Evolutionary conservation across 2,888 invertebrate species (phyloP).

Genomic region (Rhyacophila evoluta): DNA sequence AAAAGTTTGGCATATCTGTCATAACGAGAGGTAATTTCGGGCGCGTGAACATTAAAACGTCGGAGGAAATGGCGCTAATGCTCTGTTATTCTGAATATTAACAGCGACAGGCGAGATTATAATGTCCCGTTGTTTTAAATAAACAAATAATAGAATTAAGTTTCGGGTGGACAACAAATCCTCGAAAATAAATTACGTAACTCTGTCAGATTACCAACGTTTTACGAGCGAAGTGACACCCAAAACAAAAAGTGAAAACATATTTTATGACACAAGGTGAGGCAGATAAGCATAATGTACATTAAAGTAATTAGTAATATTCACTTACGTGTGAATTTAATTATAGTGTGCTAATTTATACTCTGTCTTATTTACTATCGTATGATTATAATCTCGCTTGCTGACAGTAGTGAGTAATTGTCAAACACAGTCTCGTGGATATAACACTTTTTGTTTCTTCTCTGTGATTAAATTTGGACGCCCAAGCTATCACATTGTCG

Average conservation of each 20-base stretch:
- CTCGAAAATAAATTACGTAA: neutral
- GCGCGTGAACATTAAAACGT: neutral
- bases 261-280: neutral
- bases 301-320: neutral
- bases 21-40: neutral
- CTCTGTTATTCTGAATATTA: neutral
- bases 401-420: too few species aligned
- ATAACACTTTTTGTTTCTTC: too few species aligned
- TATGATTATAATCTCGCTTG: too few species aligned
- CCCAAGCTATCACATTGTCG: too few species aligned
- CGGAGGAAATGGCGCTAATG: neutral
- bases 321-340: too few species aligned
- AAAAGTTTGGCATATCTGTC: neutral
- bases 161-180: conserved; percentile 5
- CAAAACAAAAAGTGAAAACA: neutral
- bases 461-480: too few species aligned
- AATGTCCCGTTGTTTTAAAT: conserved; percentile 3
- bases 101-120: conserved; percentile 15
- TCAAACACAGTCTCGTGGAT: too few species aligned
- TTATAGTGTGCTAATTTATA: too few species aligned
- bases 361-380: too few species aligned
- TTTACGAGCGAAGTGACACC: neutral
- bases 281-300: neutral
- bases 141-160: conserved; percentile 15
- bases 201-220: neutral